Base-by-base conservation (phyloP, 2,888 invertebrate species). In the Lamellibrachia columna region DNA sequence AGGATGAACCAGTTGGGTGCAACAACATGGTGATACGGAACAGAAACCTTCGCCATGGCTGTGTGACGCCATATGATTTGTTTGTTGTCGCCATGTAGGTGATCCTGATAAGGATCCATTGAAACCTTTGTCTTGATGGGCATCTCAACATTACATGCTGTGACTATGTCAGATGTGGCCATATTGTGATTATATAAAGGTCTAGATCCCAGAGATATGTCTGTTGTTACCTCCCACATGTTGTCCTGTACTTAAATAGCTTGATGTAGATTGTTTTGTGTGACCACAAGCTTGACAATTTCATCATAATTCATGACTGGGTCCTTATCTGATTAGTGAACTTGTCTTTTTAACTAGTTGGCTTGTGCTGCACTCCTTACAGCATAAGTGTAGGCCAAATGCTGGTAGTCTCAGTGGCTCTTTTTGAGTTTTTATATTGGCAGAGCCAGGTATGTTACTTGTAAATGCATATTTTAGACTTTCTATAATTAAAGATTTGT, bases 81-180 rank as follows among this genome's bases (percentile, higher is more conserved):
- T 75, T 75, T 75, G 75, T 75, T 75, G 75, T 75, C 22, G 75
- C 75, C 75, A n/a, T 75, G 75, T 22, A 22, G 75, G 75, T 22
- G 22, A 75, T 75, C 22, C 22, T 22, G n/a, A 75, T 75, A 75
- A n/a, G 3, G 22, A 75, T 75, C 75, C 75, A 75, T 75, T n/a
- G 22, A 75, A 75, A 75, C 75, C 75, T 75, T 75, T 75, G 75
- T 75, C 75, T 75, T 75, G 75, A 75, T 75, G 75, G 75, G 75
- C n/a, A 75, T 75, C 75, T 75, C 75, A 75, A 6, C 75, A 75
- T 75, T 75, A 75, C 75, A 75, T 75, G 75, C 22, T n/a, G 22
- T 75, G 22, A 75, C n/a, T 75, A n/a, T 75, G 22, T 75, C 75
- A 75, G 22, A 75, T 75, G 15, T 11, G 75, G 75, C 75, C 6